A percentile compares a stretch with the other conserved stretches of the same genome.
phyloP scores from a whole-genome alignment of 64 coral and sea anemone genomes.

The Anthopleura sola region DNA sequence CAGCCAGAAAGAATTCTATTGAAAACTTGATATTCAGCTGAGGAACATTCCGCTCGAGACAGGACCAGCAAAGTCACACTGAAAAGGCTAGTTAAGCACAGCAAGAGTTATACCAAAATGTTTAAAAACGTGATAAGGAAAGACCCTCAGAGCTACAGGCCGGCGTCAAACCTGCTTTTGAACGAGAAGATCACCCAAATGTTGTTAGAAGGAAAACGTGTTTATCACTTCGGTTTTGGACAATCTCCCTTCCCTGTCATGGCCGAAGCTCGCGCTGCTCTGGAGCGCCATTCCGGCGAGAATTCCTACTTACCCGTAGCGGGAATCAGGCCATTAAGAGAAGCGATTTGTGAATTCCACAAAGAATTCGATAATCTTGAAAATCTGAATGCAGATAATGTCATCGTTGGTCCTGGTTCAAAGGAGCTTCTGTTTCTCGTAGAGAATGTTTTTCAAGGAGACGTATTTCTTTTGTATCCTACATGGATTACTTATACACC shows the following conservation, averaged over 20 bases:
- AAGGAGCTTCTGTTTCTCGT: conserved; percentile 42
- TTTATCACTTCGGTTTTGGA: conserved; percentile 48
- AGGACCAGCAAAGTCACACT: too few species aligned
- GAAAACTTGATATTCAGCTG: too few species aligned
- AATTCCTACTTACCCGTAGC: conserved; percentile 39
- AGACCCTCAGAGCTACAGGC: conserved; percentile 16
- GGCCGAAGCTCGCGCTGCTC: background rate
- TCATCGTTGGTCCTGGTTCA: conserved; percentile 52
- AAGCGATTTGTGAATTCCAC: conserved; percentile 50
- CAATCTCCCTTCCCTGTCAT: conserved; percentile 41
- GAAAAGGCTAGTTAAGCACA: too few species aligned
- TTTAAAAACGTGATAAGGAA: conserved; percentile 14
- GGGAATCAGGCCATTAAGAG: conserved; percentile 25
- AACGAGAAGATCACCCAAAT: conserved; percentile 49
- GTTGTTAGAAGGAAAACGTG: background rate
- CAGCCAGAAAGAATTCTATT: too few species aligned
- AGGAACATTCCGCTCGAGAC: too few species aligned
- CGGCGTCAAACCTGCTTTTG: conserved; percentile 35
- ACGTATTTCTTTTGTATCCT: conserved; percentile 45
- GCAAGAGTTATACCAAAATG: too few species aligned
- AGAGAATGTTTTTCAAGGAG: conserved; percentile 29
- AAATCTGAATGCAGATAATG: conserved; percentile 4
- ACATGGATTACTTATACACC: conserved; percentile 31
- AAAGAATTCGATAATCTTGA: conserved; percentile 41
- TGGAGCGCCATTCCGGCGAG: conserved; percentile 21